Evolutionary conservation across 1,140 invertebrate species (phyloP).

Genomic region (Zaprionus gabonicus): DNA sequence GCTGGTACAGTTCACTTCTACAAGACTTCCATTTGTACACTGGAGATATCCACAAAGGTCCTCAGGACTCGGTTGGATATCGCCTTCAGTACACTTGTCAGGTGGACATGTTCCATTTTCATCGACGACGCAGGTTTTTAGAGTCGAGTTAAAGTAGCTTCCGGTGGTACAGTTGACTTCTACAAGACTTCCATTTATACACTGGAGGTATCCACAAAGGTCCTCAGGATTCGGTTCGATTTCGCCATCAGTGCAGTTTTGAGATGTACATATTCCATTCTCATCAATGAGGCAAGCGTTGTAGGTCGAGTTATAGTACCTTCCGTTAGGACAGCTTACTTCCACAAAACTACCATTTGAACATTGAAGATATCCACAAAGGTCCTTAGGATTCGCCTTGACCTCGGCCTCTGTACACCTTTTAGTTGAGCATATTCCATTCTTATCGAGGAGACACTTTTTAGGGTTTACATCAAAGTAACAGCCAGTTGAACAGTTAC

Average conservation of each 20-base stretch:
- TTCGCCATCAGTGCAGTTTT: slow-evolving; percentile 18
- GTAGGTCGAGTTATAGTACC: slow-evolving; percentile 26
- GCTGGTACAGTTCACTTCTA: not conserved
- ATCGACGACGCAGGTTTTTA: not conserved
- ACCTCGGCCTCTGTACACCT: slow-evolving; percentile 36
- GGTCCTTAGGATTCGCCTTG: slow-evolving; percentile 25
- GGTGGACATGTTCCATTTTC: not conserved
- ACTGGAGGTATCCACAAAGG: slow-evolving; percentile 40
- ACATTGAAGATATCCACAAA: slow-evolving; percentile 44
- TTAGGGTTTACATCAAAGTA: slow-evolving; percentile 14
- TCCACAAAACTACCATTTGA: slow-evolving; percentile 5
- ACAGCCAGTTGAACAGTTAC: slow-evolving; percentile 20
- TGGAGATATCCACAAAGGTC: slow-evolving; percentile 19
- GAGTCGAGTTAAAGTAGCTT: slow-evolving; percentile 24
- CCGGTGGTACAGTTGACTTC: slow-evolving; percentile 18
- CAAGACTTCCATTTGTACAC: slow-evolving; percentile 22
- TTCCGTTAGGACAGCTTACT: slow-evolving; percentile 20
- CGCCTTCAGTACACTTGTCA: slow-evolving; percentile 21
- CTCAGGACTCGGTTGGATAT: not conserved
- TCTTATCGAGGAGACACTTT: slow-evolving; percentile 23
- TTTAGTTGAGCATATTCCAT: slow-evolving; percentile 21
- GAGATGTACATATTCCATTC: not conserved
- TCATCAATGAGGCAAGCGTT: not conserved
- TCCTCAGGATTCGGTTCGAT: slow-evolving; percentile 7
- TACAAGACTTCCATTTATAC: slow-evolving; percentile 16